phyloP scores from a whole-genome alignment of 2,888 invertebrate species.

The Halictus quadricinctus region DNA sequence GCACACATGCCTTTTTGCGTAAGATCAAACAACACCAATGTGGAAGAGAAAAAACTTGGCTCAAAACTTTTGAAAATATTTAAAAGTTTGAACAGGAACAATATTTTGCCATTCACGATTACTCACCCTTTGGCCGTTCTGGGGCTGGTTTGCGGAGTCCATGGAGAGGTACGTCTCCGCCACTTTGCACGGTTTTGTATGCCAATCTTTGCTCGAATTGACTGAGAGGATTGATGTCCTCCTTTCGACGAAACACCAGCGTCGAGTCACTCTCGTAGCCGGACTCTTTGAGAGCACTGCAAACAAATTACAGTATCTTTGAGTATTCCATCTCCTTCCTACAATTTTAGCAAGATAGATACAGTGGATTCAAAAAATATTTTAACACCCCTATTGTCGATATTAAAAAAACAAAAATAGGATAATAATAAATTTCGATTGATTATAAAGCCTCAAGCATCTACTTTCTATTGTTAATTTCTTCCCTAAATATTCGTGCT shows the following conservation, averaged over 20 bases:
- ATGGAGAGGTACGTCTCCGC: slow-evolving; percentile 96
- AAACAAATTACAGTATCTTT: slow-evolving; percentile 18
- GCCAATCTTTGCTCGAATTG: slow-evolving; percentile 93
- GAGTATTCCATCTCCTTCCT: neutral
- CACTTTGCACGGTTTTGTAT: slow-evolving; percentile 94
- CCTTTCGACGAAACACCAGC: slow-evolving; percentile 91
- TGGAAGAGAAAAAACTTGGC: slow-evolving; percentile 1
- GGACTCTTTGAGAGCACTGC: slow-evolving; percentile 91
- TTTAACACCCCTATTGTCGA: no score
- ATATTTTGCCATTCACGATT: neutral
- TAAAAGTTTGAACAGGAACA: neutral
- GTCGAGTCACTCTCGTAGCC: slow-evolving; percentile 97
- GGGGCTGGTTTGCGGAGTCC: slow-evolving; percentile 96
- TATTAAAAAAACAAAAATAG: no score
- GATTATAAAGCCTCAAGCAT: no score
- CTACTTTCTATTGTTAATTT: no score
- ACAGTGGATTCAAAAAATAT: no score
- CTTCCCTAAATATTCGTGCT: no score
- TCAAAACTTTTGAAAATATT: neutral
- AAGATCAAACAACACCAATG: slow-evolving; percentile 15
- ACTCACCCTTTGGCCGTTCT: slow-evolving; percentile 89
- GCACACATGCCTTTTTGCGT: slow-evolving; percentile 40
- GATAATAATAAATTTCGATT: no score
- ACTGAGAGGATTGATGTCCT: slow-evolving; percentile 87
- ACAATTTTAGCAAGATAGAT: neutral